Percentiles rank a stretch among this genome's conserved stretches.
phyloP scores from a whole-genome alignment of 2,888 invertebrate species.

The Laothoe populi region DNA sequence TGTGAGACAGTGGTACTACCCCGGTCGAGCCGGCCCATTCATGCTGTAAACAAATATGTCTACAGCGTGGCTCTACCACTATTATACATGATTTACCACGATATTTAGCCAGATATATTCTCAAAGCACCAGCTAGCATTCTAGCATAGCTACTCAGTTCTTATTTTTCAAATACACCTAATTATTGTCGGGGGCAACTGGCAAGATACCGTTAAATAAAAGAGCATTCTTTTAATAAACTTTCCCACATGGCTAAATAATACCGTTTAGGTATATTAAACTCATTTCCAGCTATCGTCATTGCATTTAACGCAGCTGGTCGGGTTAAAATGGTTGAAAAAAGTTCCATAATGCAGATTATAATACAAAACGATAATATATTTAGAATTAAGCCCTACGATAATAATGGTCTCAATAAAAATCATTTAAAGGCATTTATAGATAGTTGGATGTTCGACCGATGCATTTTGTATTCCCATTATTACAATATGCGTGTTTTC shows the following conservation, averaged over 20 bases:
- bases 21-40: too few species aligned
- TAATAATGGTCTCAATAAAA: conserved; percentile 37
- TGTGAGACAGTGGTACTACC: too few species aligned
- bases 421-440: conserved; percentile 39
- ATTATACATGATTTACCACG: too few species aligned
- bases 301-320: conserved; percentile 11
- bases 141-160: too few species aligned
- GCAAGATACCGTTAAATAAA: neutral
- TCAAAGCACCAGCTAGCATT: too few species aligned
- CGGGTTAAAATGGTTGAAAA: conserved; percentile 3
- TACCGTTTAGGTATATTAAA: conserved; percentile 6
- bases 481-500: conserved; percentile 31
- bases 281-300: neutral
- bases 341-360: conserved; percentile 24
- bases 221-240: neutral
- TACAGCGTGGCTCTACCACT: too few species aligned
- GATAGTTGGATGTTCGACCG: conserved; percentile 39
- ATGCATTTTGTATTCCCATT: conserved; percentile 36
- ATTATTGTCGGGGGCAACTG: too few species aligned
- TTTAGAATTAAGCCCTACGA: conserved; percentile 30
- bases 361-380: conserved; percentile 27
- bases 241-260: conserved; percentile 9
- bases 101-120: too few species aligned
- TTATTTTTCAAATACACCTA: too few species aligned
- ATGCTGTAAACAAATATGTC: too few species aligned